Evolutionary conservation across 30 jellyfish, hydroid and myxozoan genomes (phyloP).

Genomic region (Morbakka virulenta): DNA sequence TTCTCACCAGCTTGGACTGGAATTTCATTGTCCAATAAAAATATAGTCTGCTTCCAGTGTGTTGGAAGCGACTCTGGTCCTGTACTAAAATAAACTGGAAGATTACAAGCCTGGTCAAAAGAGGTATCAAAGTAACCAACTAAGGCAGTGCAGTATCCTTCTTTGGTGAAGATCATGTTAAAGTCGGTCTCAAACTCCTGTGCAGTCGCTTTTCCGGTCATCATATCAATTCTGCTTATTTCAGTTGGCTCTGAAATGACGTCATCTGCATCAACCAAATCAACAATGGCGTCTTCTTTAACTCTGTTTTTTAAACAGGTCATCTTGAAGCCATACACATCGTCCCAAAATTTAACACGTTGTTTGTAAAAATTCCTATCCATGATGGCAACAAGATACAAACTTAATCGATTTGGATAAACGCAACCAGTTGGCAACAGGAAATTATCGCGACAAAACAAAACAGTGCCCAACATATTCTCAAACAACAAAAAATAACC

Average conservation of each 20-base stretch:
- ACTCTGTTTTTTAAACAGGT: conserved; percentile 69
- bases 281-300: conserved; percentile 74
- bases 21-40: conserved; percentile 54
- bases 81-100: conserved; percentile 65
- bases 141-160: conserved; percentile 55
- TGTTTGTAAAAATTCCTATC: conserved; percentile 62
- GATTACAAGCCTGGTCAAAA: conserved; percentile 16
- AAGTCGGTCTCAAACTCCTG: conserved; percentile 63
- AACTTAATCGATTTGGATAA: conserved; percentile 74
- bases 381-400: conserved; percentile 53
- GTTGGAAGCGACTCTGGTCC: conserved; percentile 73
- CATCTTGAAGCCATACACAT: conserved; percentile 92
- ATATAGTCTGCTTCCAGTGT: conserved; percentile 96
- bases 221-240: conserved; percentile 38
- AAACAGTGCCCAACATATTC: conserved; percentile 86
- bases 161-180: conserved; percentile 21
- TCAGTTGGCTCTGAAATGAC: conserved; percentile 63
- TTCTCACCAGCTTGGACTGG: conserved; percentile 45
- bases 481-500: conserved; percentile 94
- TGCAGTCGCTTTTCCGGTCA: conserved; percentile 45
- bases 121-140: conserved; percentile 88
- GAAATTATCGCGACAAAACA: conserved; percentile 73
- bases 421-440: conserved; percentile 50
- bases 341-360: conserved; percentile 76
- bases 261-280: conserved; percentile 25